Conservation (phyloP, 2,797 vertebrate genomes). For the Alfaro cultratus region DNA sequence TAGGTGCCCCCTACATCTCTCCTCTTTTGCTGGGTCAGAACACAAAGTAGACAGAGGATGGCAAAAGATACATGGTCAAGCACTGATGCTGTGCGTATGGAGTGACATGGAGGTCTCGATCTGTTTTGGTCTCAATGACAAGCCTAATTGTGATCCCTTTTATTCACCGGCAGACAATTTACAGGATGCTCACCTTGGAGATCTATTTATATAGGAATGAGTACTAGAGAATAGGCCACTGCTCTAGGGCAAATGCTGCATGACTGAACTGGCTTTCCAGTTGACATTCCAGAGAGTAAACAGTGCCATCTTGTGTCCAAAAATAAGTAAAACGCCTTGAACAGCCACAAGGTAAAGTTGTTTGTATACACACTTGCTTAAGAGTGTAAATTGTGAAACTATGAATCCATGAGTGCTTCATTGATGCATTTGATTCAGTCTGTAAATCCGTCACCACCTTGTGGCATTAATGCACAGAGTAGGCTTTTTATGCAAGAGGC, state of each 20-base stretch:
- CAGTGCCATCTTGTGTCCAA: constrained; percentile 69
- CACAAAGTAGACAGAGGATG: constrained; percentile 35
- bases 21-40: constrained; percentile 38
- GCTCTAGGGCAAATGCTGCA: constrained; percentile 58
- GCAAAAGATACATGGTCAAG: constrained; percentile 38
- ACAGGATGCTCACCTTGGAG: constrained; percentile 69
- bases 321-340: not conserved
- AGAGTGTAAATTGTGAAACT: constrained; percentile 39
- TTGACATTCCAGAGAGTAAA: constrained; percentile 36
- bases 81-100: not conserved
- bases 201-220: constrained; percentile 70
- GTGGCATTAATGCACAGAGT: constrained; percentile 24
- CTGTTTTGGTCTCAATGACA: constrained; percentile 54
- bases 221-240: constrained; percentile 52
- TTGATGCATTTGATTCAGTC: constrained; percentile 27
- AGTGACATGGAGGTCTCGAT: constrained; percentile 39
- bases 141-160: constrained; percentile 58
- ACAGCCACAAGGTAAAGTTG: not conserved
- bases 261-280: constrained; percentile 44
- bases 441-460: constrained; percentile 22
- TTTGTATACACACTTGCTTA: constrained; percentile 32
- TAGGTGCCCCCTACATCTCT: constrained; percentile 22
- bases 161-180: constrained; percentile 59
- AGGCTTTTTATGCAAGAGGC: constrained; percentile 20
- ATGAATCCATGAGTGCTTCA: constrained; percentile 20